Conservation (phyloP, 2,797 vertebrate species). For the Menidia menidia region DNA sequence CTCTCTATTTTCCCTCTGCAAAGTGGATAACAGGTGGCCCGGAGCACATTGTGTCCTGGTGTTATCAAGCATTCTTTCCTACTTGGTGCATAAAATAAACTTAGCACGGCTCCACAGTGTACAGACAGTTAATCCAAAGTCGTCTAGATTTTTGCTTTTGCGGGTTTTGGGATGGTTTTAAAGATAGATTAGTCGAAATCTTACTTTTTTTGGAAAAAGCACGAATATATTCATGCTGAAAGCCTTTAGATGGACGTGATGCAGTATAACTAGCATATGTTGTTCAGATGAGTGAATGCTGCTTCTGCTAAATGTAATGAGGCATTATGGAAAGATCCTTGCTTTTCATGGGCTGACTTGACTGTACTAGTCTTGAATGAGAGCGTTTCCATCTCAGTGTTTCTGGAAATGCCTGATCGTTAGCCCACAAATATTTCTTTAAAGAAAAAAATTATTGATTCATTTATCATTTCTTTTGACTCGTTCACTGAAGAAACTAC, state of each 20-base stretch:
- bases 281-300: background rate
- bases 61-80: conserved; percentile 30
- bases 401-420: conserved; percentile 22
- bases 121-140: conserved; percentile 19
- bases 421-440: conserved; percentile 38
- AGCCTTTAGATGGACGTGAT: background rate
- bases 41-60: conserved; percentile 50
- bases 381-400: conserved; percentile 41
- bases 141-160: conserved; percentile 19
- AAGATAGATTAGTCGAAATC: background rate
- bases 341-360: conserved; percentile 51
- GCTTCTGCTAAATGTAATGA: conserved; percentile 47
- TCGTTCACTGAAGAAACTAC: conserved; percentile 22
- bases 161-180: conserved; percentile 1
- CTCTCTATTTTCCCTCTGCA: conserved; percentile 54
- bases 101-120: conserved; percentile 1
- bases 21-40: conserved; percentile 67
- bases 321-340: conserved; percentile 12
- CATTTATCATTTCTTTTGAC: conserved; percentile 38
- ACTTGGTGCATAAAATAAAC: conserved; percentile 50
- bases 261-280: background rate
- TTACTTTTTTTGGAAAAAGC: conserved; percentile 1
- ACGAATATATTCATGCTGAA: background rate
- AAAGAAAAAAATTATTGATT: conserved; percentile 25
- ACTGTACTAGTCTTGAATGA: conserved; percentile 41